A percentile compares a stretch with the other conserved stretches of the same genome.
These are phyloP conservation scores for Eudemis profundana DNA, from an alignment of 2,888 invertebrate genomes.

Conservation along the genomic window DNA sequence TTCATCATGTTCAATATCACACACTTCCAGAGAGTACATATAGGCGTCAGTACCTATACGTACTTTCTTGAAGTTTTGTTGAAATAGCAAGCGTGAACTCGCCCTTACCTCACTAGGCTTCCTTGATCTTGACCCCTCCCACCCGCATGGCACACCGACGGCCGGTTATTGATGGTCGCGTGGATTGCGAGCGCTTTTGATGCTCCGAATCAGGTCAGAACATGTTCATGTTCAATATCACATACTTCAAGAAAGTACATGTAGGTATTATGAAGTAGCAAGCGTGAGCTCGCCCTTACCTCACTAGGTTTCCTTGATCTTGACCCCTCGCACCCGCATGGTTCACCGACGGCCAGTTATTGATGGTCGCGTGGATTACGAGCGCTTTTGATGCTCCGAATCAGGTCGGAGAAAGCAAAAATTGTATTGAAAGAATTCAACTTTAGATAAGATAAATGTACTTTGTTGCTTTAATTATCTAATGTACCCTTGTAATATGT, in stretches of 20 bases:
- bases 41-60: no score
- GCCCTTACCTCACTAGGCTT: constrained; percentile 13
- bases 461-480: no score
- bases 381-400: background rate
- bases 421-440: no score
- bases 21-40: no score
- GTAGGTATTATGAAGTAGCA: no score
- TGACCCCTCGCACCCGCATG: constrained; percentile 59
- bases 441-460: no score
- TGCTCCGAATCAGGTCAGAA: constrained; percentile 9
- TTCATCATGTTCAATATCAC: no score
- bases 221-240: no score
- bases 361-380: constrained; percentile 39
- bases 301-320: constrained; percentile 49
- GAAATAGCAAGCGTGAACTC: background rate
- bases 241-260: no score
- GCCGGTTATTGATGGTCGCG: constrained; percentile 48
- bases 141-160: constrained; percentile 59
- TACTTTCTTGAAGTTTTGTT: no score
- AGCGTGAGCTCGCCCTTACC: background rate
- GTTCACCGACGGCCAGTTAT: constrained; percentile 55
- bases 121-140: constrained; percentile 58
- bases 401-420: no score
- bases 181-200: constrained; percentile 11
- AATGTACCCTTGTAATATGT: no score